These are phyloP conservation scores for Kryphioiulus occultus DNA, from an alignment of 2,888 invertebrate genomes.

Conservation along the genomic window DNA sequence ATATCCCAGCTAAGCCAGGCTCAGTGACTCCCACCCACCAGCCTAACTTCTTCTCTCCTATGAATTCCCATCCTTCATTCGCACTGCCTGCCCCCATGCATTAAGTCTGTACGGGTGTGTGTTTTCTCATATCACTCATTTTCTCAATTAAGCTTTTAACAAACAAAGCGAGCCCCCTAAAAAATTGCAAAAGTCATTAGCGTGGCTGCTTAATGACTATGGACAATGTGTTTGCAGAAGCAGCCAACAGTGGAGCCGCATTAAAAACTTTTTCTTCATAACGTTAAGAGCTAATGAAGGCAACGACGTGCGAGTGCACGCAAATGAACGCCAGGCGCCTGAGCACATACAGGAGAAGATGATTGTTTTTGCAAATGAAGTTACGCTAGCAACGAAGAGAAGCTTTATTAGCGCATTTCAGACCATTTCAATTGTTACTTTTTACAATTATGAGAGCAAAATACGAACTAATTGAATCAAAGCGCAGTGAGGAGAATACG, in stretches of 20 bases:
- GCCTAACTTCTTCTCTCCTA: neutral
- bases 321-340: neutral
- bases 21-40: neutral
- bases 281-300: neutral
- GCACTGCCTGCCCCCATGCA: neutral
- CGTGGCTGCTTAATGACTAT: conserved; percentile 6
- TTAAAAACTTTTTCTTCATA: conserved; percentile 31
- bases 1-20: conserved; percentile 12
- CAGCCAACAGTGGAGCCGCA: conserved; percentile 10
- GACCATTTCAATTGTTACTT: conserved; percentile 1
- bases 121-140: conserved; percentile 30
- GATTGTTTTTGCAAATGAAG: conserved; percentile 20
- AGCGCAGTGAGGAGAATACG: neutral
- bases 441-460: neutral
- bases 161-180: neutral
- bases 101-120: neutral
- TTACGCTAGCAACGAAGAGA: neutral
- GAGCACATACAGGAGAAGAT: neutral
- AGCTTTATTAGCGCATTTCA: conserved; percentile 1
- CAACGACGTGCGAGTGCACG: neutral
- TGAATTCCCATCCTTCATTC: conserved; percentile 4
- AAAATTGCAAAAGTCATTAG: conserved; percentile 31
- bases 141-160: conserved; percentile 35
- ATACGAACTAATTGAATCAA: conserved; percentile 7
- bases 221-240: conserved; percentile 24